Percentiles rank a stretch among this genome's conserved stretches.
Evolutionary conservation across 2,113 vertebrate species (phyloP).

Genomic region (Pangasianodon gigas): DNA sequence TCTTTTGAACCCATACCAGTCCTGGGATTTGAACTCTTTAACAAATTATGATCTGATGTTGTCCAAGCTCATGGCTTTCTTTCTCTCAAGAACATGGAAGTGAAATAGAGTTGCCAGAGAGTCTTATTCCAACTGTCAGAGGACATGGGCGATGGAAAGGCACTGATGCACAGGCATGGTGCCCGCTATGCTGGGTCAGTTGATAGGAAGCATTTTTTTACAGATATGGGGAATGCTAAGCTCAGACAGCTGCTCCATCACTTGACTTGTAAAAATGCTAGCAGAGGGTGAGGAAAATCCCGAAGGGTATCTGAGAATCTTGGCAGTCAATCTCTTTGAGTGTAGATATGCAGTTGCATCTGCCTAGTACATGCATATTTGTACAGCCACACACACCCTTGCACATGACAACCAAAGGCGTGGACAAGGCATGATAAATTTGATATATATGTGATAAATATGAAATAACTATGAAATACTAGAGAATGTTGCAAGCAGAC

Average conservation of each 20-base stretch:
- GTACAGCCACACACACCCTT: not conserved
- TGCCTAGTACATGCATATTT: not conserved
- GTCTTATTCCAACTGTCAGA: not conserved
- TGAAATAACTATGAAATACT: not conserved
- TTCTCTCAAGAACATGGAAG: not conserved
- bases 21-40: not conserved
- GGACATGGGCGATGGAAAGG: not conserved
- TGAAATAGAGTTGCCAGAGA: not conserved
- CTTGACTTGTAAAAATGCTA: not conserved
- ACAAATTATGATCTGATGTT: not conserved
- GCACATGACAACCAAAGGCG: not conserved
- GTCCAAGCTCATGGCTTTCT: too few species aligned
- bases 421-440: not conserved
- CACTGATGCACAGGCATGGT: constrained; percentile 14
- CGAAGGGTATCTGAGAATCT: not conserved
- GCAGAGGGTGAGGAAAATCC: not conserved
- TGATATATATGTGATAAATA: not conserved
- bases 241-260: constrained; percentile 10
- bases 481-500: not conserved
- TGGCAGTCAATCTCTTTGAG: not conserved
- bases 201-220: constrained; percentile 5
- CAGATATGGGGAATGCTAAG: not conserved
- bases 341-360: constrained; percentile 5
- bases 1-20: not conserved
- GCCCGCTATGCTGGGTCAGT: not conserved